phyloP scores from a whole-genome alignment of 2,888 invertebrate species.

The Caenorhabditis sp. region DNA sequence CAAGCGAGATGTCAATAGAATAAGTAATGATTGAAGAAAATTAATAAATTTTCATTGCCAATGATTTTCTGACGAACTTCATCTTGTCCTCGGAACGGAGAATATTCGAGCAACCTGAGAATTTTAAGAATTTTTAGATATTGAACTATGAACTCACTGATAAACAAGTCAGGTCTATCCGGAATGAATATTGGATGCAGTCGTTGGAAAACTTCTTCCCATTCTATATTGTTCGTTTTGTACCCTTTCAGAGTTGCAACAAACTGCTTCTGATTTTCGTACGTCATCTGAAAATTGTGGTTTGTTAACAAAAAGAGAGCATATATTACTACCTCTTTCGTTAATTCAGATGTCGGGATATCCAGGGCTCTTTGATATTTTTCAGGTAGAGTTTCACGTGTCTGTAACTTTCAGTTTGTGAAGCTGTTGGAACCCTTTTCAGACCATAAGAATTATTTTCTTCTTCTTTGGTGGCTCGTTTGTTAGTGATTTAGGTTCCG shows the following conservation, averaged over 20 bases:
- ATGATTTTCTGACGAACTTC: conserved; percentile 36
- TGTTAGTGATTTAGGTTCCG: neutral
- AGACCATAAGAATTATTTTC: conserved; percentile 37
- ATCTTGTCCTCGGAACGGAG: conserved; percentile 49
- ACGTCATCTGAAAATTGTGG: conserved; percentile 36
- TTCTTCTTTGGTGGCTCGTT: conserved; percentile 37
- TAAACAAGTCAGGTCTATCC: conserved; percentile 29
- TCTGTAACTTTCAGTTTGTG: conserved; percentile 14
- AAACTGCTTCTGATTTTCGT: conserved; percentile 52
- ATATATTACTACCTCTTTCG: conserved; percentile 23
- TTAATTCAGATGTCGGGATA: conserved; percentile 40
- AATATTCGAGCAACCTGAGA: conserved; percentile 56
- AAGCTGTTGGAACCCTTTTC: neutral
- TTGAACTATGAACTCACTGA: too few relatives aligned
- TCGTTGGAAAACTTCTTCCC: conserved; percentile 50
- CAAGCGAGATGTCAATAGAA: neutral
- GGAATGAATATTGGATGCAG: conserved; percentile 45
- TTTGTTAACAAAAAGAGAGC: neutral
- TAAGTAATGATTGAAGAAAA: neutral
- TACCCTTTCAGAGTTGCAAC: conserved; percentile 48
- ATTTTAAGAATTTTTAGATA: neutral
- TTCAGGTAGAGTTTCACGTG: conserved; percentile 27
- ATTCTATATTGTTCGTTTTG: conserved; percentile 35
- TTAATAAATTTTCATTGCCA: conserved; percentile 19
- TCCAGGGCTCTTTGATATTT: conserved; percentile 41